Base-by-base conservation (phyloP, 2,113 vertebrate species). In the Carettochelys insculpta region DNA sequence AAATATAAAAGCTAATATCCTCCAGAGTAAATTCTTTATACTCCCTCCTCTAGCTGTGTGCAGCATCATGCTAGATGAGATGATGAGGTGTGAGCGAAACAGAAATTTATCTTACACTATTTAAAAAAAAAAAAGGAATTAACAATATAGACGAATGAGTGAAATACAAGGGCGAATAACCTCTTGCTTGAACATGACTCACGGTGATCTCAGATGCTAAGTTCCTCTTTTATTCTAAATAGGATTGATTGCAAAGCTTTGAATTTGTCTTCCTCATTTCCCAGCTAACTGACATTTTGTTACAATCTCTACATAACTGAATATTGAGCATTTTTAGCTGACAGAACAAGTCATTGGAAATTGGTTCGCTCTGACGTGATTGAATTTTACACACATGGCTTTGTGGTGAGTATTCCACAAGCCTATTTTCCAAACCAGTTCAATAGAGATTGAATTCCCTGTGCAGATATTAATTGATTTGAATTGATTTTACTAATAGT, bases 341-440 rank as follows among this genome's bases (percentile, higher is more conserved):
- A 31, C 29, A 58, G 50, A 91, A 25, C 52, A 84, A 84, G n/a
- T 82, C 68, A 51, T 77, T 77, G 65, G 71, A 80, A 80, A 85
- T 41, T 1, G 25, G n/a, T 48, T 93, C 61, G 38, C 8, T 82
- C 29, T 48, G 38, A 82, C 17, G 31, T 12, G 56, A 54, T 3
- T 79, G 25, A 12, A 47, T 31, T 86, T 53, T 19, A 65, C 5
- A 53, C 8, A 8, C 29, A 34, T 27, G 5, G 20, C 45, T 82
- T 90, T 3, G 0, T 11, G 31, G 78, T n/a, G n/a, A n/a, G 50
- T 45, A 88, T 75, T 75, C 85, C 38, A 56, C 58, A 77, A 54
- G 38, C 83, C 68, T n/a, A 2, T 75, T 86, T 85, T 87, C 77
- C 38, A 73, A 31, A 24, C n/a, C 56, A 61, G 52, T 20, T 87